These are phyloP conservation scores for Ochlodes sylvanus DNA, from an alignment of 2,888 invertebrate genomes.

Conservation along the genomic window DNA sequence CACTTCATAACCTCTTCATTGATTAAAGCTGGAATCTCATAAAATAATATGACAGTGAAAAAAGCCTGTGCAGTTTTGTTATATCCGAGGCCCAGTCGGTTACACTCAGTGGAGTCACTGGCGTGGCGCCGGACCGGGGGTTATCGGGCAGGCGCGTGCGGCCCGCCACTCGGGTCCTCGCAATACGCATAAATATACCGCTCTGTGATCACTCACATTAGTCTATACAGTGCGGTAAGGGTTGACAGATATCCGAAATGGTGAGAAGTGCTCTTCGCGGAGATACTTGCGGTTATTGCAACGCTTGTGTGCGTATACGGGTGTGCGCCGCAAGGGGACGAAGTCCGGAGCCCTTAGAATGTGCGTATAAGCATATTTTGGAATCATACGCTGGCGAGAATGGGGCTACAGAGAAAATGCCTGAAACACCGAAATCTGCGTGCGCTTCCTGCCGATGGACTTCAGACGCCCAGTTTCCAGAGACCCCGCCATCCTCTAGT, in stretches of 20 bases:
- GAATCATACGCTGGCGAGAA: slow-evolving; percentile 67
- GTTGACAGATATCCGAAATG: slow-evolving; percentile 60
- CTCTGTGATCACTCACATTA: slow-evolving; percentile 55
- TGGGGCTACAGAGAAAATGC: slow-evolving; percentile 56
- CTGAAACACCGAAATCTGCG: slow-evolving; percentile 63
- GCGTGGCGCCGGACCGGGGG: slow-evolving; percentile 72
- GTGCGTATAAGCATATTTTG: slow-evolving; percentile 80
- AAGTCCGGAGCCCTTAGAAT: slow-evolving; percentile 72
- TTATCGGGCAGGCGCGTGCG: slow-evolving; percentile 80
- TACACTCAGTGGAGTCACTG: slow-evolving; percentile 66
- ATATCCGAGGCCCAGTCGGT: slow-evolving; percentile 50
- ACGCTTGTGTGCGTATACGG: slow-evolving; percentile 75
- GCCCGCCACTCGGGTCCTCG: slow-evolving; percentile 59
- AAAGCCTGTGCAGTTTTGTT: slow-evolving; percentile 37
- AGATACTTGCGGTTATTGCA: slow-evolving; percentile 79
- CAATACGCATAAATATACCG: slow-evolving; percentile 69
- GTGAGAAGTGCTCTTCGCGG: slow-evolving; percentile 65
- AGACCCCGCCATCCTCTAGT: slow-evolving; percentile 74
- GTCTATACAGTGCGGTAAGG: slow-evolving; percentile 60
- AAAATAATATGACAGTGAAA: background rate
- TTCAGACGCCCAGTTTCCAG: slow-evolving; percentile 78
- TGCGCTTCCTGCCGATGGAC: slow-evolving; percentile 80
- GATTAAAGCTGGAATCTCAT: background rate
- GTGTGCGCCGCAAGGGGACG: slow-evolving; percentile 73
- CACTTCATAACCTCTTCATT: background rate